Evolutionary conservation across 92 coral and sea anemone genomes (phyloP).

Genomic region (Siderastrea radians): DNA sequence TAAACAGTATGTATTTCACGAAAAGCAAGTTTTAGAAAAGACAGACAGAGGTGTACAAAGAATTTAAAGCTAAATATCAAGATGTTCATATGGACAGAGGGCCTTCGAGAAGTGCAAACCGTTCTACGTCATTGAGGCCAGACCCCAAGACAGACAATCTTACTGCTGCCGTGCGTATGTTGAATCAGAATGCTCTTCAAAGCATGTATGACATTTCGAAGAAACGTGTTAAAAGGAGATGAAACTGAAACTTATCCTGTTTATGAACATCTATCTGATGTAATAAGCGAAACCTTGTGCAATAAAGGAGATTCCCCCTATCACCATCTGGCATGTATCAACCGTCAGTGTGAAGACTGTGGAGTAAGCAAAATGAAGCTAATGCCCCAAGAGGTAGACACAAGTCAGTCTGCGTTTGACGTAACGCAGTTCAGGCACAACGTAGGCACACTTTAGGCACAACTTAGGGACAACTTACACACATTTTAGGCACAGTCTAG

Average conservation of each 20-base stretch:
- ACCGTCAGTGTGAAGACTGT: slow-evolving; percentile 53
- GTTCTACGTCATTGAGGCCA: slow-evolving; percentile 39
- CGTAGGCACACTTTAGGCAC: too few relatives aligned
- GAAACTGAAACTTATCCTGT: slow-evolving; percentile 11
- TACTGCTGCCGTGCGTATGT: slow-evolving; percentile 69
- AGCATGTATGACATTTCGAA: slow-evolving; percentile 48
- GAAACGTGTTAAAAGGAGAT: not conserved
- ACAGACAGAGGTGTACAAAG: slow-evolving; percentile 76
- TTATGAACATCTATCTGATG: slow-evolving; percentile 40
- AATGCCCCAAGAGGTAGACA: slow-evolving; percentile 33
- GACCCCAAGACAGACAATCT: slow-evolving; percentile 56
- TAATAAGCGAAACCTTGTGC: slow-evolving; percentile 49
- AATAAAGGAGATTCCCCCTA: slow-evolving; percentile 22
- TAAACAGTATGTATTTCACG: slow-evolving; percentile 51
- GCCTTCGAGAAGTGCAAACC: slow-evolving; percentile 68
- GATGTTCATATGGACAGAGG: slow-evolving; percentile 72
- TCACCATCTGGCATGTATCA: slow-evolving; percentile 47
- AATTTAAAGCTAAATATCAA: slow-evolving; percentile 65
- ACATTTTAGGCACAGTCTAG: too few relatives aligned
- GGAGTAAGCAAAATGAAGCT: slow-evolving; percentile 32
- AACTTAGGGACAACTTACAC: too few relatives aligned
- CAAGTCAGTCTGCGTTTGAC: not conserved
- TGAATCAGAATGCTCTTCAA: slow-evolving; percentile 50
- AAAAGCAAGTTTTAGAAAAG: slow-evolving; percentile 71
- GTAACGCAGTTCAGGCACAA: too few relatives aligned